phyloP scores from a whole-genome alignment of 2,113 vertebrate species.

The Cavia aperea region DNA sequence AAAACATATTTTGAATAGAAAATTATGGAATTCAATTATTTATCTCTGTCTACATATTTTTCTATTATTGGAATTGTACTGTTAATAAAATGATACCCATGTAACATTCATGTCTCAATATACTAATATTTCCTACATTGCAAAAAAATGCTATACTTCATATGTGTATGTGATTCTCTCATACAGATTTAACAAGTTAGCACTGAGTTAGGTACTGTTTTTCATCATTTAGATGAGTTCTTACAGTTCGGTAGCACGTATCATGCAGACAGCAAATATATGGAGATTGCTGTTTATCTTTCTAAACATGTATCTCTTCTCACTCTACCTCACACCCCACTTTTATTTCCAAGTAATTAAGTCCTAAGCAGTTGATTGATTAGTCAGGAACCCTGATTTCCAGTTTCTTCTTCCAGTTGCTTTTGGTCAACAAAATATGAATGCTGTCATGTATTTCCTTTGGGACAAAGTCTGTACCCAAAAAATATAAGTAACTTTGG shows the following conservation, averaged over 20 bases:
- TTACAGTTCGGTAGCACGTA: neutral
- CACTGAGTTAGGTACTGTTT: neutral
- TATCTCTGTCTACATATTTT: neutral
- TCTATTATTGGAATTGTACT: neutral
- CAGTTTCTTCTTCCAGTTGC: neutral
- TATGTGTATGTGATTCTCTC: neutral
- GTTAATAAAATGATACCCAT: neutral
- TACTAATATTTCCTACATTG: neutral
- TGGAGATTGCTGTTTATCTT: neutral
- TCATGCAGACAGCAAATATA: neutral
- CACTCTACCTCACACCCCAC: accelerated
- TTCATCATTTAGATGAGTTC: neutral
- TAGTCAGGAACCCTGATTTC: neutral
- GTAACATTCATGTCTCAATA: neutral
- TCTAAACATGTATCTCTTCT: neutral
- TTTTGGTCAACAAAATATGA: neutral
- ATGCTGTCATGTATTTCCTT: neutral
- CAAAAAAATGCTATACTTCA: neutral
- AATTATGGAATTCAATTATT: neutral
- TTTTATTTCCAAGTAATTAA: neutral
- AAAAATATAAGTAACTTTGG: neutral
- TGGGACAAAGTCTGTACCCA: neutral
- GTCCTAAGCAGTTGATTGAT: neutral
- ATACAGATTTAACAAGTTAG: neutral
- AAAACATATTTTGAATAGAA: neutral